Evolutionary conservation across 2,888 invertebrate species (phyloP), one percentile per base, ranked within the genome.

Genomic region (Sarcophaga carnaria): DNA sequence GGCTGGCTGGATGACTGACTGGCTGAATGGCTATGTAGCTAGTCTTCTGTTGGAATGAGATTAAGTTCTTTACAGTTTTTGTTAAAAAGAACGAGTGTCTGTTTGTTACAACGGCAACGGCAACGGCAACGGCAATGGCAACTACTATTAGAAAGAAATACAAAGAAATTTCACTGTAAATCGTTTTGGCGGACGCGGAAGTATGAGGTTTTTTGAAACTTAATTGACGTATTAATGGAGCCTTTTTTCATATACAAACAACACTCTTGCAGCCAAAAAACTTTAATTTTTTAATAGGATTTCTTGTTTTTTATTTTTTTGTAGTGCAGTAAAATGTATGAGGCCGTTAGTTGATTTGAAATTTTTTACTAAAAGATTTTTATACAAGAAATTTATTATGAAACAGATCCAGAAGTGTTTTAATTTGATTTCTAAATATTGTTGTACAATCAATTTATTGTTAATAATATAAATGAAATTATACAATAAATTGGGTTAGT

Each of bases 191-290:
- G 85, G 75, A 79, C 81, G 79, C 75, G 85, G 81, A 85, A 87
- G 87, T 85, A 82, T 87, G 84, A 85, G 80, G 85, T 85, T 85
- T 54, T 54, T 17, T 84, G 78, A 67, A 84, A 87, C 91, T 91
- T 91, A 91, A 91, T 91, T 91, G 91, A 92, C 91, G 91, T 91
- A 90, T 92, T 91, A 91, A 91, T 92, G 90, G 89, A 91, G 90
- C 89, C 90, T 90, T 92, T 90, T 88, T 72, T 72, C 63, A 25
- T 69, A 64, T 17, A 63, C 62, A 76, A 63, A 63, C 62, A 76
- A 63, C 59, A 60, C 77, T 77, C 66, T 88, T 74, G 8, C 37
- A 37, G 37, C 37, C 37, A 37, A 77, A 88, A 89, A 88, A 89
- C 88, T 89, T 88, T 76, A 72, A 63, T 72, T 67, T 27, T 59